A percentile compares a stretch with the other conserved stretches of the same genome.
These are phyloP conservation scores for Ephydatia muelleri DNA, from an alignment of 37 sponge, comb jelly and placozoan species.

Conservation along the genomic window DNA sequence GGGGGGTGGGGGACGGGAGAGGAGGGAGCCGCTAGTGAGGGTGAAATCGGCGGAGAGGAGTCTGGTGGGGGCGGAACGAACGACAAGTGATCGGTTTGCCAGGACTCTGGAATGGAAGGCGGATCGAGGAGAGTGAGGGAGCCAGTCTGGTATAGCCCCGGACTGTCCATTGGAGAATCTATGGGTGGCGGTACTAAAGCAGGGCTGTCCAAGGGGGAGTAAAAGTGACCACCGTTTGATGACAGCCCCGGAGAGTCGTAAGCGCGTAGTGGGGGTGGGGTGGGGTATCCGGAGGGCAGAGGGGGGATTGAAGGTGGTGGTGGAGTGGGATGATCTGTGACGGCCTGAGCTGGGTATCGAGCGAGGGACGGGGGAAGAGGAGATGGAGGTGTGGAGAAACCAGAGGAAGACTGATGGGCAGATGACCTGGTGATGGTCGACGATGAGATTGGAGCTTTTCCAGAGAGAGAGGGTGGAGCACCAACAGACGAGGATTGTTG, in stretches of 20 bases:
- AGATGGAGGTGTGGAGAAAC: slow-evolving; percentile 9
- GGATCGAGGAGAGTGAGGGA: too few species aligned
- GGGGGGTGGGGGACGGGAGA: slow-evolving; percentile 2
- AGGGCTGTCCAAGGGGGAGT: too few species aligned
- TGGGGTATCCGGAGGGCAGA: not conserved
- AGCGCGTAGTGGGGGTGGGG: not conserved
- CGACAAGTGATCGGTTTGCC: too few species aligned
- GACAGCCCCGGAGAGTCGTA: too few species aligned
- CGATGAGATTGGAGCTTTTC: too few species aligned
- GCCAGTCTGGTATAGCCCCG: too few species aligned
- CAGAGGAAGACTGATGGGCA: not conserved
- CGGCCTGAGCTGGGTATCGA: not conserved
- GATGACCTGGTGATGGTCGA: not conserved
- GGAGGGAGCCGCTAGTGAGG: not conserved
- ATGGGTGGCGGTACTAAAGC: too few species aligned
- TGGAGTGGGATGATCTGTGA: not conserved
- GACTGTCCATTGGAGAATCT: too few species aligned
- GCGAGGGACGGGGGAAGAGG: not conserved
- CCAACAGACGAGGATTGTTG: too few species aligned
- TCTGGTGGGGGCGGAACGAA: not conserved
- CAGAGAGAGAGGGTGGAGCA: too few species aligned
- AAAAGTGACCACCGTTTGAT: too few species aligned
- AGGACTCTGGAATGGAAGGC: too few species aligned
- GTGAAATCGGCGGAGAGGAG: not conserved
- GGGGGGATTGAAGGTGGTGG: not conserved